Conservation (phyloP, 2,113 vertebrate genomes). For the Zosterops pallidus region DNA sequence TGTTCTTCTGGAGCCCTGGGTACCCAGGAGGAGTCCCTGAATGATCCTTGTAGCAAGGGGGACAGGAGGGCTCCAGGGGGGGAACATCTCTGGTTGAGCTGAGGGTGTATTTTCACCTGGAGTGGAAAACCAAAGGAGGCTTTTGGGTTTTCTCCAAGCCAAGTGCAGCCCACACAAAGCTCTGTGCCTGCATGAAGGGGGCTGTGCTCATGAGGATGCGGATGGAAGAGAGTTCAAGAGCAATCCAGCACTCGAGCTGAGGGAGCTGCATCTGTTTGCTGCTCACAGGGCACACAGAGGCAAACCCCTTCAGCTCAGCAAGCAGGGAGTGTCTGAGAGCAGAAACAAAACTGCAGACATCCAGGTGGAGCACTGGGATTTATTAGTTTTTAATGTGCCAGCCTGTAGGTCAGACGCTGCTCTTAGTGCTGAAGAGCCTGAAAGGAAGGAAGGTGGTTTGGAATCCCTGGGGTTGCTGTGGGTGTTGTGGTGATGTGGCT, state of each 20-base stretch:
- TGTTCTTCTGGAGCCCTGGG: background rate
- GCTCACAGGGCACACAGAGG: background rate
- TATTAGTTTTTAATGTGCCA: background rate
- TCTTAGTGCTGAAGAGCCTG: background rate
- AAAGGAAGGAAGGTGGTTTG: background rate
- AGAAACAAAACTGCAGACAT: background rate
- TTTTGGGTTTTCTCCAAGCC: background rate
- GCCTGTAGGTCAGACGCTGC: background rate
- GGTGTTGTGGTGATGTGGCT: background rate
- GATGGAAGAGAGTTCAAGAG: background rate
- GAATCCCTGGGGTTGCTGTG: background rate
- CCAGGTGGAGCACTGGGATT: background rate
- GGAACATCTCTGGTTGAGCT: background rate
- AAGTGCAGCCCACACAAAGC: background rate
- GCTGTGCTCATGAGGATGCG: background rate
- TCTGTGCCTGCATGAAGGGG: rapidly evolving
- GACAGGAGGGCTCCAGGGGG: background rate
- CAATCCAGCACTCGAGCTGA: background rate
- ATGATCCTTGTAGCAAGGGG: background rate
- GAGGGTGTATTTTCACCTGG: background rate
- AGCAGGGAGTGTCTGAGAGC: background rate
- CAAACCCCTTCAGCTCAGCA: background rate
- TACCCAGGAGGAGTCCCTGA: background rate
- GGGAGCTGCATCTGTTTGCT: background rate
- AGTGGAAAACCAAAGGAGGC: background rate